Conservation (phyloP, 2,797 vertebrate species). For the Enteromius paludinosus region DNA sequence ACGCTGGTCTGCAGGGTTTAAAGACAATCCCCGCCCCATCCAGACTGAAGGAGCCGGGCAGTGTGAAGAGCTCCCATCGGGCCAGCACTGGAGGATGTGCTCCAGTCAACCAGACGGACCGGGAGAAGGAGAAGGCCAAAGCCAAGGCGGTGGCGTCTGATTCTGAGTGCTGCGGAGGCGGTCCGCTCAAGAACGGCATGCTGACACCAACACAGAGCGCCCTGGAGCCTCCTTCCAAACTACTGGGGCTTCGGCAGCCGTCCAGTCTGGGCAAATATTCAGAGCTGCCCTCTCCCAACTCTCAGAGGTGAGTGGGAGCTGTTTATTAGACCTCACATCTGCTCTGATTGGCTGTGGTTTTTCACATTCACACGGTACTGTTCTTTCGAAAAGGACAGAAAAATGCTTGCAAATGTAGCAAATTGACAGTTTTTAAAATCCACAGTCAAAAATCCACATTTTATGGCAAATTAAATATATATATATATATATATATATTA, state of each 20-base stretch:
- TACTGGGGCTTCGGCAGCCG: slow-evolving; percentile 76
- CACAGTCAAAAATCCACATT: not conserved
- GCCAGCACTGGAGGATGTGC: slow-evolving; percentile 61
- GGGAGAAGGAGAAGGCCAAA: slow-evolving; percentile 96
- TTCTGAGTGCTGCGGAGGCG: slow-evolving; percentile 78
- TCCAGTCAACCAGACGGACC: slow-evolving; percentile 94
- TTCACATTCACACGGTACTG: not conserved
- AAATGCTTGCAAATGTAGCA: not conserved
- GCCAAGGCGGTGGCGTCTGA: slow-evolving; percentile 91
- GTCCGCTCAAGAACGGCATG: slow-evolving; percentile 68
- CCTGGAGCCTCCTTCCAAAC: slow-evolving; percentile 83
- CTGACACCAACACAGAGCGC: slow-evolving; percentile 72
- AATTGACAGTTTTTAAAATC: too few relatives aligned
- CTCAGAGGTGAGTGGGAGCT: slow-evolving; percentile 82
- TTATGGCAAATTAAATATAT: not conserved
- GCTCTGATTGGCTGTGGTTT: not conserved
- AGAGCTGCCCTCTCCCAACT: slow-evolving; percentile 83
- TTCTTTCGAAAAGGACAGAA: not conserved
- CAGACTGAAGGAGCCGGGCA: slow-evolving; percentile 88
- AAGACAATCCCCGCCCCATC: slow-evolving; percentile 77
- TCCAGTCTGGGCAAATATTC: slow-evolving; percentile 77
- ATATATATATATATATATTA: too few relatives aligned
- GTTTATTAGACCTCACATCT: not conserved
- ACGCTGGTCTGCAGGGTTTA: slow-evolving; percentile 83
- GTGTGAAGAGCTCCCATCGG: slow-evolving; percentile 76